phyloP scores from a whole-genome alignment of 2,113 vertebrate species.

The Megatriorchis doriae region DNA sequence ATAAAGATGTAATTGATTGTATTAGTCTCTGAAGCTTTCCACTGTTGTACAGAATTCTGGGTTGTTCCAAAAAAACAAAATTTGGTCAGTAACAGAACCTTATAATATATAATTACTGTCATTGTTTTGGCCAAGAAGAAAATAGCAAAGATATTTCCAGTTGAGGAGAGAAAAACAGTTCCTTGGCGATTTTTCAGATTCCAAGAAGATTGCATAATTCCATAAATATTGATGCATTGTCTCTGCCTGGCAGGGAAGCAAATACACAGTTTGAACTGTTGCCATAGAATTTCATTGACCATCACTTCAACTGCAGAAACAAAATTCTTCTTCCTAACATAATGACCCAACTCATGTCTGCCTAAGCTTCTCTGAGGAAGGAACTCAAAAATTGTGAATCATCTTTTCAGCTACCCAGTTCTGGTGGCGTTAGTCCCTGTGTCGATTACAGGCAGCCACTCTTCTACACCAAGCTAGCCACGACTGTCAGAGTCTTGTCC shows the following conservation, averaged over 20 bases:
- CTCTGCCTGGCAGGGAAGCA: constrained; percentile 28
- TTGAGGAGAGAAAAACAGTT: neutral
- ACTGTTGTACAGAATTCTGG: neutral
- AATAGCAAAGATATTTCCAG: constrained; percentile 34
- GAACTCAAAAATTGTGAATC: neutral
- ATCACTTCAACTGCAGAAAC: constrained; percentile 34
- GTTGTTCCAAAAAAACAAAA: neutral
- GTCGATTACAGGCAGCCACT: neutral
- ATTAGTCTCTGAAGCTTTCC: neutral
- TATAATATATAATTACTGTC: neutral
- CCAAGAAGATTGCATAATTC: constrained; percentile 24
- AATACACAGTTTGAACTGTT: constrained; percentile 23
- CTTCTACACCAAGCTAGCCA: neutral
- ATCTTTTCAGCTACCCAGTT: neutral
- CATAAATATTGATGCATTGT: constrained; percentile 55
- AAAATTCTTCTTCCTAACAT: constrained; percentile 4
- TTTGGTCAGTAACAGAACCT: neutral
- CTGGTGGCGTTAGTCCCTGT: neutral
- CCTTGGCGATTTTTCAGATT: constrained; percentile 34
- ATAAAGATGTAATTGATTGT: neutral
- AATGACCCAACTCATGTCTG: neutral
- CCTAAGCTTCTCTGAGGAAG: neutral
- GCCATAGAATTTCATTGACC: constrained; percentile 50
- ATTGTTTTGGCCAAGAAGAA: constrained; percentile 2
- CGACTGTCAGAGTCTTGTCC: neutral